phyloP scores from a whole-genome alignment of 2,888 invertebrate genomes.

The Polymixis lichenea region DNA sequence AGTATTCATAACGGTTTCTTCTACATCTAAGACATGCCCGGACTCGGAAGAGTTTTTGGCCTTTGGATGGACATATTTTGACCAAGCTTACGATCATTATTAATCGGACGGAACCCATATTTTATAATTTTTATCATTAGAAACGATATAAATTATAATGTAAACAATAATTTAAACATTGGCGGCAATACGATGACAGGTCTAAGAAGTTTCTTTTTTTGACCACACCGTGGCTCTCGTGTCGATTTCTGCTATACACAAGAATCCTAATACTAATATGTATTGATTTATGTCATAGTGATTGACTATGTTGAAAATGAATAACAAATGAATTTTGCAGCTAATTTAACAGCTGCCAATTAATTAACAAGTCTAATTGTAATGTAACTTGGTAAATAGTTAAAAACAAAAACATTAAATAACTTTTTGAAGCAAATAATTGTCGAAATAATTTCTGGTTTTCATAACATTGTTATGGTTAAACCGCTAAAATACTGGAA shows the following conservation, averaged over 20 bases:
- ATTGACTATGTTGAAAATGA: background rate
- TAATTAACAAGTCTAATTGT: background rate
- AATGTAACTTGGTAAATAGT: background rate
- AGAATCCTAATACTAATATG: background rate
- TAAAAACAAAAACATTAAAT: background rate
- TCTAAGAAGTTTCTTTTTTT: too few species aligned
- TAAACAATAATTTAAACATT: too few species aligned
- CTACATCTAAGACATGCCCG: too few species aligned
- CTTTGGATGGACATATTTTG: too few species aligned
- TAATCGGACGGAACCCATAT: too few species aligned
- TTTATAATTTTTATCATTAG: too few species aligned
- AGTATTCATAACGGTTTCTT: too few species aligned
- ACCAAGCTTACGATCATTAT: too few species aligned
- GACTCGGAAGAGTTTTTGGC: too few species aligned
- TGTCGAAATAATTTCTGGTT: background rate
- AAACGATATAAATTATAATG: too few species aligned
- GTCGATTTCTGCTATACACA: background rate
- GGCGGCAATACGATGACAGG: too few species aligned
- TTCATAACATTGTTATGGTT: slow-evolving; percentile 11
- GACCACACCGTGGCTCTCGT: too few species aligned
- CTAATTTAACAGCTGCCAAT: background rate
- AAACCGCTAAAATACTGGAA: background rate
- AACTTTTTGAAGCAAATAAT: background rate
- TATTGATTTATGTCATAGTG: background rate
- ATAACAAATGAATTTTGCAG: background rate